Base-by-base conservation (phyloP, 1,140 invertebrate genomes). In the Fopius arisanus region DNA sequence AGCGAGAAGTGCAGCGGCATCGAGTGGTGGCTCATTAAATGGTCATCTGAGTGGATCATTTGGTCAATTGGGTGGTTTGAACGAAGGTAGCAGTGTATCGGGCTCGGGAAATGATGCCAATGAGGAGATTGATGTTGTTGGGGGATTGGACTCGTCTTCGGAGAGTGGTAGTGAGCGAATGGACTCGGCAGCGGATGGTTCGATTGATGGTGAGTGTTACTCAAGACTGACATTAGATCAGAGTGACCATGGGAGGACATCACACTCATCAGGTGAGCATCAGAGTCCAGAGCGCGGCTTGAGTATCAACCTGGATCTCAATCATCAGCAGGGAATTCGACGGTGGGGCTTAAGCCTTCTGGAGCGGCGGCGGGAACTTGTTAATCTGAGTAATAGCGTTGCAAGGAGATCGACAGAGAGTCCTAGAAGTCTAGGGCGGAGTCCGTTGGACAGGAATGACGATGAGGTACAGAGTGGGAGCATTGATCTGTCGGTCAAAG, bases 121-220 rank as follows among this genome's bases (percentile, higher is more conserved):
- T 78, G 91, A 93, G 31, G 93, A 94, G 78, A 94, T 94, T 76
- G 93, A 94, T 82, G 93, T 94, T 2, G 93, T 94, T 10, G 93
- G 93, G 1, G 92, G 92, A 6, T 81, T 91, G 69, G 90, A 91
- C 77, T 87, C 88, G 0, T 88, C 86, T 77, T 88, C 86, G 81
- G 90, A 91, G 75, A 91, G 90, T n/a, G 91, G 88, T 73, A 91
- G 90, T 78, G 89, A 91, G 72, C 89, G 89, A 75, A 89, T 90
- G 29, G 91, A 90, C 7, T 89, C 90, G 69, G 91, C 90, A 0
- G 92, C 92, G n/a, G 91, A 91, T 73, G 90, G 87, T 23, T 87
- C 90, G 2, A 88, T 90, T 12, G 89, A 90, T 70, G 89, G 91
- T 33, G 88, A 86, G 29, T 84, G 78, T 63, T 88, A 81, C 67